These are phyloP conservation scores for Halisarca cf. caerulea DNA, from an alignment of 37 sponge, comb jelly and placozoan species.

Conservation along the genomic window DNA sequence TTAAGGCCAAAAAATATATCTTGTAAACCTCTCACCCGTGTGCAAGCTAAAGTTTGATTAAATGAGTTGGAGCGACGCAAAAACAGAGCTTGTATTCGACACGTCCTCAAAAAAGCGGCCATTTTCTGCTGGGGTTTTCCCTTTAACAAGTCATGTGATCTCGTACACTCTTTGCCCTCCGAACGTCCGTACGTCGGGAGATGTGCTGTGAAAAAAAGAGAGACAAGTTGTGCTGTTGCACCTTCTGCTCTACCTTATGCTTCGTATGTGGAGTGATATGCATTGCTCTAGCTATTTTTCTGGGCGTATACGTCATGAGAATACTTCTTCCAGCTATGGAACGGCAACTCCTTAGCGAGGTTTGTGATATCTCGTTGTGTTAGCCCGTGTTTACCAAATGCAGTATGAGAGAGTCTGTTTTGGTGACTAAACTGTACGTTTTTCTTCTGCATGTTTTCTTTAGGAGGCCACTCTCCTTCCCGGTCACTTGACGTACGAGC, in stretches of 20 bases:
- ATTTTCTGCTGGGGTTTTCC: background rate
- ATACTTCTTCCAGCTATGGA: background rate
- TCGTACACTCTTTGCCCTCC: no score
- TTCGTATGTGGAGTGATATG: background rate
- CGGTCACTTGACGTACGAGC: slow-evolving; percentile 70
- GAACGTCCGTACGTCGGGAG: no score
- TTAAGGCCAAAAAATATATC: no score
- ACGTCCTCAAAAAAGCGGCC: slow-evolving; percentile 1
- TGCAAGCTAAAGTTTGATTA: no score
- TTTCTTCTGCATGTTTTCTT: background rate
- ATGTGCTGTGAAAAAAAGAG: no score
- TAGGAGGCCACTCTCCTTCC: slow-evolving; percentile 60
- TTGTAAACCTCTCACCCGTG: no score
- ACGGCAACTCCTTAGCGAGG: background rate
- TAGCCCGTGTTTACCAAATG: no score
- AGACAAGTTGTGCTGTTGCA: background rate
- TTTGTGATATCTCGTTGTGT: no score
- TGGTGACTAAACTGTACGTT: no score
- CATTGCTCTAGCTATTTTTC: background rate
- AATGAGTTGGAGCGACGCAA: no score
- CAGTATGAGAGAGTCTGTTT: no score
- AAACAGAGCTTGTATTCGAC: background rate
- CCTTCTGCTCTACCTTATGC: background rate
- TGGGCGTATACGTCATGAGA: background rate
- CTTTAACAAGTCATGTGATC: no score